Base-by-base conservation (phyloP, 2,888 invertebrate genomes). In the Dusona sp. region DNA sequence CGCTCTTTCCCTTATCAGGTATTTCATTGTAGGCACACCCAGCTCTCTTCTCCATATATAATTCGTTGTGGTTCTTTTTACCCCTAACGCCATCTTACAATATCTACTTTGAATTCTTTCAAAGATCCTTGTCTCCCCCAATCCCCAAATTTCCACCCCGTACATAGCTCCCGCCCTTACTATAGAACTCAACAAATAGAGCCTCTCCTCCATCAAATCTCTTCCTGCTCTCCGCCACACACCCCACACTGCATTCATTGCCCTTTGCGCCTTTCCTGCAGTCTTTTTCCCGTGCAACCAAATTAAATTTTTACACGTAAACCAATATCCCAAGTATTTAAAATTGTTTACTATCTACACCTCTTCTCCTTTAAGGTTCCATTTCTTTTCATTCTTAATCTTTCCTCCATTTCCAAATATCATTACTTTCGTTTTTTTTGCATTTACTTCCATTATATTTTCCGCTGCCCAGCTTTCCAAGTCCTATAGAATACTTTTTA, bases 61-160 rank as follows among this genome's bases (percentile, higher is more conserved):
- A 3, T 54, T 54, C 36, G 73, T 33, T 0, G 73, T 73, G 29
- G 25, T 57, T 13, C 57, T 73, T 9, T 33, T 36, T 9, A 54
- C 73, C 33, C 54, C 73, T 1, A 73, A 36, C 9, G 36, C 54
- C 73, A 73, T 73, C 38, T 73, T 73, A 16, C 73, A 73, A 33
- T 73, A n/a, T n/a, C n/a, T n/a, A n/a, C n/a, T n/a, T n/a, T n/a
- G n/a, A n/a, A n/a, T n/a, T n/a, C n/a, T n/a, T 54, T 77, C 77
- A 51, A 77, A 77, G 2, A 65, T 48, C 0, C 48, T 13, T 19
- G 48, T 51, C 7, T 80, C 64, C 4, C 73, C 80, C 64, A 64
- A 16, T 25, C 80, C 80, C 80, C 80, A 73, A 7, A 80, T 73
- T 51, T 80, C 73, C 19, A 80, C 80, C 8, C 73, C 80, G 25